phyloP scores from a whole-genome alignment of 2,888 invertebrate species.

The Drosophila niveifrons region DNA sequence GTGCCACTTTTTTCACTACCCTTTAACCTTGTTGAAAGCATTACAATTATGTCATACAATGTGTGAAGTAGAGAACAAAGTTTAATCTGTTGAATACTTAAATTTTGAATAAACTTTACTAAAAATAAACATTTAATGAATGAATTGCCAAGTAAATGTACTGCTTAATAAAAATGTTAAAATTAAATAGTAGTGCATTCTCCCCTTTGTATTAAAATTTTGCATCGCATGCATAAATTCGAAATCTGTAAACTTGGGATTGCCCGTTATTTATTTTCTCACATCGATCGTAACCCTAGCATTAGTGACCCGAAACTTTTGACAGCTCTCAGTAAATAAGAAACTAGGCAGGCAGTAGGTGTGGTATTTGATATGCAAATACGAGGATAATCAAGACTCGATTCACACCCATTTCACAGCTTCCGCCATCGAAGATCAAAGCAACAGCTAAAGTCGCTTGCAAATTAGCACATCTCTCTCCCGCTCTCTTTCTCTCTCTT shows the following conservation, averaged over 20 bases:
- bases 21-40: background rate
- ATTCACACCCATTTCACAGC: conserved; percentile 10
- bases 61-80: background rate
- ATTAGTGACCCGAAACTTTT: background rate
- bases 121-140: background rate
- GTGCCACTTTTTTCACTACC: conserved; percentile 3
- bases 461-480: conserved; percentile 53
- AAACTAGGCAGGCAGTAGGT: background rate
- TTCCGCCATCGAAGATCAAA: conserved; percentile 43
- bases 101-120: too few relatives aligned
- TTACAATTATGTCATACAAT: background rate
- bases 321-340: background rate
- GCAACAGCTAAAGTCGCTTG: conserved; percentile 36
- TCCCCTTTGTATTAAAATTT: background rate
- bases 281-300: background rate
- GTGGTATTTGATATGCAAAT: background rate
- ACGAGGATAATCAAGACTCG: background rate
- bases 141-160: too few relatives aligned
- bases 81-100: background rate
- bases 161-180: background rate
- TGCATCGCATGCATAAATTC: background rate
- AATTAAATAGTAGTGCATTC: background rate
- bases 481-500: background rate
- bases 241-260: conserved; percentile 13
- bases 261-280: conserved; percentile 5